Conservation (phyloP, 2,113 vertebrate genomes). For the Sinosuthora webbiana region DNA sequence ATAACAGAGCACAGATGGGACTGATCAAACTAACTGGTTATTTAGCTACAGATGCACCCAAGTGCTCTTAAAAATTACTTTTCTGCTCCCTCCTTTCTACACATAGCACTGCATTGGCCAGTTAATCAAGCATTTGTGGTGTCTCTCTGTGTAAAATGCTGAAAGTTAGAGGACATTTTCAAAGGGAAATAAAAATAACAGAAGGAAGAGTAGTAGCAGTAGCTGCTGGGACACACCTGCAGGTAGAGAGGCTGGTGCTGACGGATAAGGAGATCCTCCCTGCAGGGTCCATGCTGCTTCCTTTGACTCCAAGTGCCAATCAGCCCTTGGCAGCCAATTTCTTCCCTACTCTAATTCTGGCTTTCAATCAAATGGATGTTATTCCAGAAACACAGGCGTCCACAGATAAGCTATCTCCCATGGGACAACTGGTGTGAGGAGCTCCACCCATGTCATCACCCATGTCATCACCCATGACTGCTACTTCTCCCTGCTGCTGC, state of each 20-base stretch:
- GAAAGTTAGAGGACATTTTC: background rate
- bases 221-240: background rate
- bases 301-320: conserved; percentile 16
- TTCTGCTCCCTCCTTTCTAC: background rate
- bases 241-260: background rate
- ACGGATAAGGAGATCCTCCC: background rate
- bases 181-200: conserved; percentile 9
- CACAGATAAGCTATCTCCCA: conserved; percentile 77
- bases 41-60: background rate
- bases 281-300: background rate
- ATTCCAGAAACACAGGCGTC: conserved; percentile 64
- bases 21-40: background rate
- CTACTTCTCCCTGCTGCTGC: conserved; percentile 4
- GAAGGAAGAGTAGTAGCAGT: background rate
- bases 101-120: background rate
- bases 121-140: background rate
- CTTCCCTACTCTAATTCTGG: conserved; percentile 3
- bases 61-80: background rate
- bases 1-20: background rate
- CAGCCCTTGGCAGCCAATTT: conserved; percentile 25
- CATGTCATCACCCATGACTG: background rate
- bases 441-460: conserved; percentile 39
- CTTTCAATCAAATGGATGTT: conserved; percentile 57
- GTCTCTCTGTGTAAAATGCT: background rate
- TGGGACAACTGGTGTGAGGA: conserved; percentile 56